Conservation (phyloP, 2,888 invertebrate genomes). For the Sarcophaga variegata region DNA sequence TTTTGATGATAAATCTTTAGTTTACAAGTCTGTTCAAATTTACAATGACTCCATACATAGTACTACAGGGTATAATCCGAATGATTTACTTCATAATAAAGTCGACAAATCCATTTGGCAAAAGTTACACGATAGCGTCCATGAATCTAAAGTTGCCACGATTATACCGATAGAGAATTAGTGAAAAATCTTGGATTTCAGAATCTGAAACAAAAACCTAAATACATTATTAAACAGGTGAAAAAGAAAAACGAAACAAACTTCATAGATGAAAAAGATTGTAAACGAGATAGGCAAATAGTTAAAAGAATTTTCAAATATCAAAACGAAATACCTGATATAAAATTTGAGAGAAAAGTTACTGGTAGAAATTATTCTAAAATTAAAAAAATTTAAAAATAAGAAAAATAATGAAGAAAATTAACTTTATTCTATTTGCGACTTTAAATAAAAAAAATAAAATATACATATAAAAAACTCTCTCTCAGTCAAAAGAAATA, state of each 20-base stretch:
- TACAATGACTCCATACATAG: slow-evolving; percentile 44
- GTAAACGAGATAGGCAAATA: slow-evolving; percentile 62
- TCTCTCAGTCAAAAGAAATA: too few relatives aligned
- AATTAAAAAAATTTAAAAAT: neutral
- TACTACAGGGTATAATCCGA: slow-evolving; percentile 57
- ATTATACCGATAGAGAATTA: too few relatives aligned
- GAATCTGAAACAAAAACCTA: too few relatives aligned
- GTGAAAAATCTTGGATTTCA: too few relatives aligned
- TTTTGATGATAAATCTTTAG: slow-evolving; percentile 27
- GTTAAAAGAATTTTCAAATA: slow-evolving; percentile 61
- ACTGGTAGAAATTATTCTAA: slow-evolving; percentile 55
- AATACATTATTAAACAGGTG: too few relatives aligned
- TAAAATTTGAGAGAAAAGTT: slow-evolving; percentile 52
- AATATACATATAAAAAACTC: too few relatives aligned
- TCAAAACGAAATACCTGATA: slow-evolving; percentile 50
- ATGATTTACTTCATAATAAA: slow-evolving; percentile 56
- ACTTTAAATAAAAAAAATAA: too few relatives aligned
- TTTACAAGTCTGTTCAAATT: too few relatives aligned
- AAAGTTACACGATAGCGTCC: slow-evolving; percentile 24
- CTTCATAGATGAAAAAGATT: slow-evolving; percentile 55
- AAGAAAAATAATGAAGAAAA: neutral
- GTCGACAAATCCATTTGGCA: slow-evolving; percentile 54
- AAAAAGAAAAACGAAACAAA: slow-evolving; percentile 56
- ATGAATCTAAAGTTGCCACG: slow-evolving; percentile 34
- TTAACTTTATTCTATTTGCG: too few relatives aligned